Conservation (phyloP, 2,113 vertebrate genomes). For the Morone saxatilis region DNA sequence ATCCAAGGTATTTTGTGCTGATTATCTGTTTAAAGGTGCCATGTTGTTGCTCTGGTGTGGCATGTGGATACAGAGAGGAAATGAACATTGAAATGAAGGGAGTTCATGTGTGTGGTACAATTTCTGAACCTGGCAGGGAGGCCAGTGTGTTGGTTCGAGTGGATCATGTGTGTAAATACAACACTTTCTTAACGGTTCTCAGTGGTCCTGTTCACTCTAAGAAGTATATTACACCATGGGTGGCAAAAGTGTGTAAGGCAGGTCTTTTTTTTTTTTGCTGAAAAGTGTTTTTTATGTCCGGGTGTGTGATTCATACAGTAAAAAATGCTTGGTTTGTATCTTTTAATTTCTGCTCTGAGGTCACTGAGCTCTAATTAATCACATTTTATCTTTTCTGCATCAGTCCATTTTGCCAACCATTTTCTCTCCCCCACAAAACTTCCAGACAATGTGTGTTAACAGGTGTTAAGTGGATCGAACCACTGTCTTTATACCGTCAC, state of each 20-base stretch:
- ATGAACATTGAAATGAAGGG: constrained; percentile 49
- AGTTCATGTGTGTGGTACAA: constrained; percentile 46
- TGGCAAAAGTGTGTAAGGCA: neutral
- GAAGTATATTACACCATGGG: constrained; percentile 6
- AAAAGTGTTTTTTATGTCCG: constrained; percentile 2
- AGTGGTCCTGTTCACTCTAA: constrained; percentile 7
- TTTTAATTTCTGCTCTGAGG: constrained; percentile 34
- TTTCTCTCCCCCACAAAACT: constrained; percentile 1
- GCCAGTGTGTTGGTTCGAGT: constrained; percentile 22
- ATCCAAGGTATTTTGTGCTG: constrained; percentile 41
- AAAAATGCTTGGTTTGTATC: constrained; percentile 5
- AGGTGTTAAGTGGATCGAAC: constrained; percentile 50
- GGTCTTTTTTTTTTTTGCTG: neutral
- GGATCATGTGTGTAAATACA: constrained; percentile 32
- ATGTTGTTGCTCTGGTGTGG: constrained; percentile 23
- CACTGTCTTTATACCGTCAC: constrained; percentile 12
- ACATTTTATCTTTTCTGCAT: constrained; percentile 26
- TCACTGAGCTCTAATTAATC: constrained; percentile 17
- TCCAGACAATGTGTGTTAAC: constrained; percentile 15
- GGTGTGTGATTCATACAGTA: constrained; percentile 5
- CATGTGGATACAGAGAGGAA: constrained; percentile 54
- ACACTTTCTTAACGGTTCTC: constrained; percentile 44
- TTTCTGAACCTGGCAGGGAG: constrained; percentile 43
- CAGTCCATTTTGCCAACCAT: neutral
- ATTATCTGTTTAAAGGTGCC: constrained; percentile 47